These are phyloP conservation scores for Salvelinus alpinus DNA, from an alignment of 2,113 vertebrate genomes.

Conservation along the genomic window DNA sequence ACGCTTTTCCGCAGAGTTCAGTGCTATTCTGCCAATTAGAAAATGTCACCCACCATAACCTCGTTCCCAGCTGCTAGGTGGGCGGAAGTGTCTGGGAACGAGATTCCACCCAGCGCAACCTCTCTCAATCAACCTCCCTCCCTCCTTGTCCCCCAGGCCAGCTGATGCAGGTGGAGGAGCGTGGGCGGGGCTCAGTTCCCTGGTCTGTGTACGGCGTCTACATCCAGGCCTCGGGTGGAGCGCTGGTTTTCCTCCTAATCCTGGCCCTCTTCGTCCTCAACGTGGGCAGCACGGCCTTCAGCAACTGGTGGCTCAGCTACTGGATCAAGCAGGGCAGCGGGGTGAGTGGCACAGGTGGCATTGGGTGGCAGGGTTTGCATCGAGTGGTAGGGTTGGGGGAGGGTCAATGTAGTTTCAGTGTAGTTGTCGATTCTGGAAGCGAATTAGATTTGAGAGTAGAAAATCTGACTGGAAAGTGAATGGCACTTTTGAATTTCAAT, in stretches of 20 bases:
- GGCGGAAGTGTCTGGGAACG: too few species aligned
- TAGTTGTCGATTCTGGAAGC: background rate
- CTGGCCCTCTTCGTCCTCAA: constrained; percentile 86
- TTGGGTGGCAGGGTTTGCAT: background rate
- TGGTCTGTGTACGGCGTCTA: constrained; percentile 86
- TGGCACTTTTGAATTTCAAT: too few species aligned
- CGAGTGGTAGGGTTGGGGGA: background rate
- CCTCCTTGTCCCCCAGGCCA: constrained; percentile 65
- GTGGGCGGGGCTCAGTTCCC: constrained; percentile 84
- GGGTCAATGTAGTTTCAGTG: background rate
- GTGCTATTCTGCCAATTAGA: too few species aligned
- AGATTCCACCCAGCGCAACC: background rate
- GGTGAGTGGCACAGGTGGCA: constrained; percentile 70
- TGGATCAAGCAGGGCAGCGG: constrained; percentile 96
- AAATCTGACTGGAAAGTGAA: too few species aligned
- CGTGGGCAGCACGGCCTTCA: constrained; percentile 90
- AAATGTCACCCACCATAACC: too few species aligned
- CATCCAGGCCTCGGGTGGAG: constrained; percentile 86
- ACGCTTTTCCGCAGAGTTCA: too few species aligned
- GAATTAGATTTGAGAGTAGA: too few species aligned
- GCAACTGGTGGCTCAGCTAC: constrained; percentile 94
- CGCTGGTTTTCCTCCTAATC: constrained; percentile 83
- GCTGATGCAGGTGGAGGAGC: constrained; percentile 83
- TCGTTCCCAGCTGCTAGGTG: too few species aligned
- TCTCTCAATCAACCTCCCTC: background rate